Evolutionary conservation across 1,140 invertebrate species (phyloP).

Genomic region (Caenorhabditis tropicalis): DNA sequence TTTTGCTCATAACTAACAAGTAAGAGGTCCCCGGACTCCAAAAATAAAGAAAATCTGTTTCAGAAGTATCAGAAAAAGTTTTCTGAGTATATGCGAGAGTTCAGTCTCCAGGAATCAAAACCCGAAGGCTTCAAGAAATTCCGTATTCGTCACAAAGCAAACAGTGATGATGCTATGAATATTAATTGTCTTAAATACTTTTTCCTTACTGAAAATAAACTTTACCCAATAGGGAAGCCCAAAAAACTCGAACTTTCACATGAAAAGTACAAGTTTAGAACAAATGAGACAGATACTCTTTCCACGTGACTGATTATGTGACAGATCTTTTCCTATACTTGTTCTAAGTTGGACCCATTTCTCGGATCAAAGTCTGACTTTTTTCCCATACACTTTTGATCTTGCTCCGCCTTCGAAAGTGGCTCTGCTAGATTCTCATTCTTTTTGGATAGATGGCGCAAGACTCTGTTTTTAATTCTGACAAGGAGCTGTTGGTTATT

Average conservation of each 20-base stretch:
- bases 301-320: neutral
- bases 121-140: no score
- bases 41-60: neutral
- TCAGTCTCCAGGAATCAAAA: no score
- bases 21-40: neutral
- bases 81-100: neutral
- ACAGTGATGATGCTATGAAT: no score
- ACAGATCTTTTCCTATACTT: neutral
- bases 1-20: neutral
- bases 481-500: neutral
- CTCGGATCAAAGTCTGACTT: neutral
- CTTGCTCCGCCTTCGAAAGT: no score
- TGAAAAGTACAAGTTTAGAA: no score
- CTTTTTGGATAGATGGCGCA: neutral
- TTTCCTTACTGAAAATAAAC: no score
- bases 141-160: no score
- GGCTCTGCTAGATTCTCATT: no score
- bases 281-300: neutral
- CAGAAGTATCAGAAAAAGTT: neutral
- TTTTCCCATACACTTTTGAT: neutral
- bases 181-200: no score
- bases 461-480: neutral
- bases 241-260: no score
- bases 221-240: no score
- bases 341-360: neutral